Evolutionary conservation across 2,888 invertebrate species (phyloP), one percentile per base, ranked within the genome.

Genomic region (Nephrotoma guestfalica): DNA sequence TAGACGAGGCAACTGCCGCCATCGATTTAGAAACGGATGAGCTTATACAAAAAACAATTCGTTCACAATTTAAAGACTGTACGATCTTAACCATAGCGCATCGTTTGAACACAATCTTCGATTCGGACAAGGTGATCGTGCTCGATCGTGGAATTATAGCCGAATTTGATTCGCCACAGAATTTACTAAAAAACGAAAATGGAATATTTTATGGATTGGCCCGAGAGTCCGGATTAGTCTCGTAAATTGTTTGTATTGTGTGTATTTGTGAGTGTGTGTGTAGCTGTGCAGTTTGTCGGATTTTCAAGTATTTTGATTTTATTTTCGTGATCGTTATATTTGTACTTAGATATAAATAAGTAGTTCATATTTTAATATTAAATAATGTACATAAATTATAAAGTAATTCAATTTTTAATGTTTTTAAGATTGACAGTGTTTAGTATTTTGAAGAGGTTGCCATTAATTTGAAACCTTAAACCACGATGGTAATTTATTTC

Each of bases 41-140:
- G 88, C 89, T 93, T 7, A 93, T 93, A 87, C 92, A 92, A 89
- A 95, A 93, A 90, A 97, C 97, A 4, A 97, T 97, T 90, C 93
- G 95, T 41, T 93, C 94, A 51, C 95, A 97, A 91, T 97, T 97
- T 91, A 93, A 93, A 86, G 93, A 95, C 88, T 96, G 96, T 91
- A 97, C 97, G 9, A 95, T 97, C 86, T 93, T 97, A 57, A 97
- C 96, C 0, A 97, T 97, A 90, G 97, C 97, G 42, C 97, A 97
- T 91, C 93, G 97, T 4, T 93, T 97, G 86, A 96, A 97, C 91
- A 97, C 97, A 43, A 96, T 97, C 88, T 94, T 97, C 93, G 96
- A 96, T 92, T 95, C 95, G 86, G 95, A 95, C 89, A 93, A 95
- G 89, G 95, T 96, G 85, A 93, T 96, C 91, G 96, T 96, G 83